Base-by-base conservation (phyloP, 2,888 invertebrate genomes). In the Melieria crassipennis region DNA sequence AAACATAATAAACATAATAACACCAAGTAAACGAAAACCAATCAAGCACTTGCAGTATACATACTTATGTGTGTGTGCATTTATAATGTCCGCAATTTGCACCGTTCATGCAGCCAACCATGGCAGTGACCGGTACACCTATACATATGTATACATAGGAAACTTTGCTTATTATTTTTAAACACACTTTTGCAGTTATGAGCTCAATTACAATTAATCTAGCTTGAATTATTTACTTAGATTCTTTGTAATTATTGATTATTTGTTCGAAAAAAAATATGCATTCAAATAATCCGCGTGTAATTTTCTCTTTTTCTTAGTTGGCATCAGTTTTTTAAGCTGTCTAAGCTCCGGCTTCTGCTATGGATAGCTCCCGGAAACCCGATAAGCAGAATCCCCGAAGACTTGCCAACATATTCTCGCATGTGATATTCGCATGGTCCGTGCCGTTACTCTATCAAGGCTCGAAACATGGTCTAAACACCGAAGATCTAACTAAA, bases 401-500 rank as follows among this genome's bases (percentile, higher is more conserved):
- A 9, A 79, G 83, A 70, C 73, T 76, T 72, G 86, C 85, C 3
- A 86, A 84, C 75, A 78, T 83, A 46, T 75, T 87, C 13, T 86
- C 87, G 5, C 85, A 86, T 75, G 60, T 86, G 65, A 74, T 87
- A 65, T 87, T 87, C 76, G 78, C 80, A 46, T 87, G 87, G 87
- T 76, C 83, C 7, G 75, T 86, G 65, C 87, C 87, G 4, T 61
- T 85, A 42, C 76, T 87, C 5, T 86, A 81, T 71, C 82, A 81
- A 48, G 87, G 87, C 13, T 79, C 83, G 3, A 80, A 77, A 5
- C 75, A 80, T 10, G 87, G 87, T 3, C 76, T 94, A 10, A 90
- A 90, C 78, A 88, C 91, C 66, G 87, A 88, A 7, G 94, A 94
- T 85, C 87, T 94, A 43, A 91, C 92, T 46, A 89, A 91, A 80